Evolutionary conservation across 2,113 vertebrate genomes (phyloP).

Genomic region (Neoarius graeffei): DNA sequence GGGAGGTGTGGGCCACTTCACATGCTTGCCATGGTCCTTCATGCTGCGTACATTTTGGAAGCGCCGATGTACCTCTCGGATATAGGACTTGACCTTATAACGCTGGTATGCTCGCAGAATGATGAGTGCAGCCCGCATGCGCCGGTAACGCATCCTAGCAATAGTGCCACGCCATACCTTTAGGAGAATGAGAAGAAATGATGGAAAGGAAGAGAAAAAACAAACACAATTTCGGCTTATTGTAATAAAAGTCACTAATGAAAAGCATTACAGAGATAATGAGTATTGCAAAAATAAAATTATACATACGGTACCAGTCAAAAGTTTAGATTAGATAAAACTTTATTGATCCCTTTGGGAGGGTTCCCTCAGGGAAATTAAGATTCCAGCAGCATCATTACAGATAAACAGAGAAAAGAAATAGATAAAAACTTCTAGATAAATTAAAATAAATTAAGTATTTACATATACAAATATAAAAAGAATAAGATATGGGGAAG

Average conservation of each 20-base stretch:
- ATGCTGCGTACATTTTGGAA: slow-evolving; percentile 80
- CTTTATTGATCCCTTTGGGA: no score
- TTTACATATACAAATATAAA: no score
- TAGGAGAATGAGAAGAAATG: not conserved
- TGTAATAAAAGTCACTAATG: not conserved
- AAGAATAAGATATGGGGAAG: no score
- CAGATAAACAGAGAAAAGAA: no score
- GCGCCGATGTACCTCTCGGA: slow-evolving; percentile 81
- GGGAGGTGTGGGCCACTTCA: slow-evolving; percentile 90
- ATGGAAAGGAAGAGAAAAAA: not conserved
- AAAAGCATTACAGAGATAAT: not conserved
- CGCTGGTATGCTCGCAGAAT: slow-evolving; percentile 84
- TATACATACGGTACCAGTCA: no score
- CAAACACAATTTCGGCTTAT: not conserved
- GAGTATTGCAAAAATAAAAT: not conserved
- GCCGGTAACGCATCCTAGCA: slow-evolving; percentile 85
- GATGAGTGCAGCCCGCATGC: slow-evolving; percentile 80
- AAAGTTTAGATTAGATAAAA: no score
- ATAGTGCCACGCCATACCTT: slow-evolving; percentile 94
- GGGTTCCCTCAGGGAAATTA: no score
- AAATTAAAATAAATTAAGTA: no score
- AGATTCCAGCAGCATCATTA: no score
- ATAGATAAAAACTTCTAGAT: no score
- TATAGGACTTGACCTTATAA: slow-evolving; percentile 91
- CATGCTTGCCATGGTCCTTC: slow-evolving; percentile 82